Evolutionary conservation across 2,888 invertebrate genomes (phyloP).

Genomic region (Ennomos quercinarius): DNA sequence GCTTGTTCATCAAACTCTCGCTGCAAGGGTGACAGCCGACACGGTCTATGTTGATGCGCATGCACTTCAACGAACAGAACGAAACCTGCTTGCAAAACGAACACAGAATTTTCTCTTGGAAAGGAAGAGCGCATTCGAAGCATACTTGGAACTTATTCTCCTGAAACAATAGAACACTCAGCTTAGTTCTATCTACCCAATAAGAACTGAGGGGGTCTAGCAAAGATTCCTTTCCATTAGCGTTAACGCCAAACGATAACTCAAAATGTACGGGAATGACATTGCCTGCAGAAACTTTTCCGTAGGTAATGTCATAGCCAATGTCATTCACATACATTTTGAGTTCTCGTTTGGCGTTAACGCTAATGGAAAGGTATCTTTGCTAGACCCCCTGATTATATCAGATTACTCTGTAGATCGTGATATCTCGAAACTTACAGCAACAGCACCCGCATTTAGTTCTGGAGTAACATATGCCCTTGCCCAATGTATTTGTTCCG

Average conservation of each 20-base stretch:
- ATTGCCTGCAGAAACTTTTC: too few relatives aligned
- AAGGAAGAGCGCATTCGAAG: constrained; percentile 70
- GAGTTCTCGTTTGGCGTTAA: too few relatives aligned
- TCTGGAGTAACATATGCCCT: constrained; percentile 64
- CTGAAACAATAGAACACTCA: constrained; percentile 46
- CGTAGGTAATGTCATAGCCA: too few relatives aligned
- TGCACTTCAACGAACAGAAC: constrained; percentile 67
- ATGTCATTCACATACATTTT: too few relatives aligned
- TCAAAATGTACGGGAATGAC: too few relatives aligned
- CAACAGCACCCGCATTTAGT: constrained; percentile 48
- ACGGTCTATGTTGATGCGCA: constrained; percentile 57
- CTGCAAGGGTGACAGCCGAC: constrained; percentile 69
- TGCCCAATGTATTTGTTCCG: constrained; percentile 45
- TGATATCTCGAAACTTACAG: constrained; percentile 38
- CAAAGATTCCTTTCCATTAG: too few relatives aligned
- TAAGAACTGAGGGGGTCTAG: too few relatives aligned
- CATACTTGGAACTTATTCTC: constrained; percentile 67
- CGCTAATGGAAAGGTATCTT: too few relatives aligned
- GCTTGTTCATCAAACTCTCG: constrained; percentile 55
- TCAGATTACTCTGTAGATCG: not conserved
- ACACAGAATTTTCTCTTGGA: constrained; percentile 57
- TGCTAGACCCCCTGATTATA: too few relatives aligned
- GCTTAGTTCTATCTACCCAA: not conserved
- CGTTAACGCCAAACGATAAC: too few relatives aligned
- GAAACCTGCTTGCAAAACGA: constrained; percentile 59